Base-by-base conservation (phyloP, 2,113 vertebrate species). In the Cynocephalus volans region DNA sequence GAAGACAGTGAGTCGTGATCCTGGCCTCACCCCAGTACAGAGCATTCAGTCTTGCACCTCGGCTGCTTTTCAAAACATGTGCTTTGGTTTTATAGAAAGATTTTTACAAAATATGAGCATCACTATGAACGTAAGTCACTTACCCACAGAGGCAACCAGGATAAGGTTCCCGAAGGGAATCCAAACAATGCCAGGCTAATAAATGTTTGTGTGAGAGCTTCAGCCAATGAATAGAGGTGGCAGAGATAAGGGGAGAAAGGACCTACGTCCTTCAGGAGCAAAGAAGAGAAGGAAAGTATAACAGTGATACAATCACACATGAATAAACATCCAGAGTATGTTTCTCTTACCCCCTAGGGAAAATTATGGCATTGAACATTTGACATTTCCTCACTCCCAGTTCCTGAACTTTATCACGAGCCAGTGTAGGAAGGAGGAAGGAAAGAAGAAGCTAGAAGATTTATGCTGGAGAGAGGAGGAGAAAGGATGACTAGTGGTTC, bases 61-160 rank as follows among this genome's bases (percentile, higher is more conserved):
- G n/a, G 19, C 65, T 21, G 33, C 48, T 56, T 88, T 90, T 89
- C 54, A 91, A 73, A 95, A 62, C 14, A 77, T 33, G 54, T 21
- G 54, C 21, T 36, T 60, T 70, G n/a, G 9, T 79, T 67, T 92
- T 79, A 56, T 28, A 62, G 19, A 83, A 8, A 67, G 33, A 76
- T 65, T 45, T 72, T 77, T 31, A 50, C 31, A 92, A 91, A 86
- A 28, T 65, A 11, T 54, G 33, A 86, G 26, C 62, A 50, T 75
- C 48, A 77, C 84, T 93, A 81, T 89, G 76, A 83, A 58, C 72
- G 21, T 58, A 33, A 18, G 84, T 87, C 83, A 87, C 45, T 90
- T 90, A 73, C 2, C 5, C 60, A 80, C 8, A 58, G 67, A 60
- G 28, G 6, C 31, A 92, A 28, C 54, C 28, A 73, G 31, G 28